Evolutionary conservation across 1,140 invertebrate species (phyloP).

Genomic region (Drosophila nigrodunni): DNA sequence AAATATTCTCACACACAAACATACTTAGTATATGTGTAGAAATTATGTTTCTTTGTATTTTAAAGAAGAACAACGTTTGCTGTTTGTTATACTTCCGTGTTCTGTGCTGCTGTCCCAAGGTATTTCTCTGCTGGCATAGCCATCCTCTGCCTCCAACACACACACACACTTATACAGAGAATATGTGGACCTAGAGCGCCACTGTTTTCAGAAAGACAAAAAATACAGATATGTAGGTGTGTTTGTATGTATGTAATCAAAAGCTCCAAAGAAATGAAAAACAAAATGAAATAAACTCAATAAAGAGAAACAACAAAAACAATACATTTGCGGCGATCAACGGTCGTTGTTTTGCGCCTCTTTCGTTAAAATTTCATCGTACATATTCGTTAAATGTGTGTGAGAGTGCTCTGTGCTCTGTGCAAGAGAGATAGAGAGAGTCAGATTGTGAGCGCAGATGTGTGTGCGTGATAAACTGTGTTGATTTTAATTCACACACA

Average conservation of each 20-base stretch:
- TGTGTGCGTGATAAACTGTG: conserved; percentile 1
- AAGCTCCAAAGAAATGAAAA: conserved; percentile 47
- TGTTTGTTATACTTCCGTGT: conserved; percentile 50
- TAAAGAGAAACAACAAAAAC: conserved; percentile 54
- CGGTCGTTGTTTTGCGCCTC: conserved; percentile 44
- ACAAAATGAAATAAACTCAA: conserved; percentile 42
- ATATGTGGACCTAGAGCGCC: conserved; percentile 42
- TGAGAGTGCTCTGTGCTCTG: background rate
- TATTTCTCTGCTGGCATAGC: conserved; percentile 39
- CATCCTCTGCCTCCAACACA: conserved; percentile 29
- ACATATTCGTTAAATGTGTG: conserved; percentile 8
- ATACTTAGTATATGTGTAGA: background rate
- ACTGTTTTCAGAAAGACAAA: conserved; percentile 24
- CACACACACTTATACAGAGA: conserved; percentile 4
- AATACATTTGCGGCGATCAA: conserved; percentile 55
- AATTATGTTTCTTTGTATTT: background rate
- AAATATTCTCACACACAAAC: conserved; percentile 4
- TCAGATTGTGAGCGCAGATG: background rate
- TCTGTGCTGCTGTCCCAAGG: conserved; percentile 48
- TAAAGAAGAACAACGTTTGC: conserved; percentile 31
- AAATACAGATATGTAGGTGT: background rate
- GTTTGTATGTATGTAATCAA: conserved; percentile 1
- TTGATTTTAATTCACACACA: conserved; percentile 33
- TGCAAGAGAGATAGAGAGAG: background rate
- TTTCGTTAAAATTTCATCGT: conserved; percentile 44